A percentile compares a stretch with the other conserved stretches of the same genome.
phyloP scores from a whole-genome alignment of 2,113 vertebrate species.

The Ictidomys tridecemlineatus region DNA sequence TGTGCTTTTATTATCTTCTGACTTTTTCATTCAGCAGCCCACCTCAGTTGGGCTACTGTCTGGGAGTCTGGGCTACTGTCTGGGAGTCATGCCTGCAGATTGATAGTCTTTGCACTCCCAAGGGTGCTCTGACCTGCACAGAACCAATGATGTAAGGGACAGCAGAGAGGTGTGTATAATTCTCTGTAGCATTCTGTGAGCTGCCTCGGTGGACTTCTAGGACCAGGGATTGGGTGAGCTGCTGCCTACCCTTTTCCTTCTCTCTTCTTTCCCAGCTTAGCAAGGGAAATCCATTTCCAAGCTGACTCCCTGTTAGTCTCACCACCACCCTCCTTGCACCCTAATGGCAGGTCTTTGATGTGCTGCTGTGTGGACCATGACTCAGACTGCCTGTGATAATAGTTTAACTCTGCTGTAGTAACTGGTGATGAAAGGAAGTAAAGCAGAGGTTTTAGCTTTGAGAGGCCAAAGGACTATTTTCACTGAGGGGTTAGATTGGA shows the following conservation, averaged over 20 bases:
- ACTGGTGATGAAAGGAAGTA: background rate
- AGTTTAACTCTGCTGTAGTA: background rate
- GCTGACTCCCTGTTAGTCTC: background rate
- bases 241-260: background rate
- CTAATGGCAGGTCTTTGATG: background rate
- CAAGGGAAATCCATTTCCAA: background rate
- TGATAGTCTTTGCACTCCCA: background rate
- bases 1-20: background rate
- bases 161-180: background rate
- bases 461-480: background rate
- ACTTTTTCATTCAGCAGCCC: background rate
- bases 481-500: background rate
- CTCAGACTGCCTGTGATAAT: background rate
- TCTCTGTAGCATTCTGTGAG: background rate
- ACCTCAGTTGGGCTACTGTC: background rate
- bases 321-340: background rate
- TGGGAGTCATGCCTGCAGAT: background rate
- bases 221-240: background rate
- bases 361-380: background rate
- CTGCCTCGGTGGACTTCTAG: background rate
- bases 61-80: background rate
- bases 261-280: background rate
- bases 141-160: background rate
- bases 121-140: background rate
- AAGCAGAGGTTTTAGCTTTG: background rate